Evolutionary conservation across 2,113 vertebrate genomes (phyloP), one percentile per base, ranked within the genome.

Genomic region (Poeciliopsis turrubarensis): DNA sequence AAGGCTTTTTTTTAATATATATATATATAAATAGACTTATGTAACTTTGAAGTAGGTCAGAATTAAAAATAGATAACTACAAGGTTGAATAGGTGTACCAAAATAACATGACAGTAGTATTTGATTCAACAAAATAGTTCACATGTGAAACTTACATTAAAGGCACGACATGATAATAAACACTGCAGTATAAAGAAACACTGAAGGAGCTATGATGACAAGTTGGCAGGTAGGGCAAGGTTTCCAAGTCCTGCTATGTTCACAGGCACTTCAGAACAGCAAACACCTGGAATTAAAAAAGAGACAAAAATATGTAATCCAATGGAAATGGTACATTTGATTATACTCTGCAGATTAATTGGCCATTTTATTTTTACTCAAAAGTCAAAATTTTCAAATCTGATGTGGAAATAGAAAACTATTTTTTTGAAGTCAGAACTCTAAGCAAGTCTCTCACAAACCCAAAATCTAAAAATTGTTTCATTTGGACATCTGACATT

Each of bases 121-220:
- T 51, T 7, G 19, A 54, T 7, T 9, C 47, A 54, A 25, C 4
- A 65, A 67, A 64, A 63, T 6, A 19, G 9, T 63, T 63, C 22
- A n/a, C 32, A 9, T 25, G 3, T 26, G 17, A 12, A 69, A 2
- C 74, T 72, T 79, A 71, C 72, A 62, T 47, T 15, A 19, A 76
- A 80, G 82, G 71, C 72, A 84, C 82, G 79, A 67, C 26, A 41
- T 25, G 2, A 51, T 60, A 75, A 78, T 12, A n/a, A 68, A 34
- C 73, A 26, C 22, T 10, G 25, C 19, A 57, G 51, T 57, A 54
- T 25, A n/a, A 2, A 1, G 17, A n/a, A n/a, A 57, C 9, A n/a
- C 25, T 57, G 9, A 54, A 54, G 14, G 44, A 47, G 73, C 13
- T 41, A 41, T 41, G 13, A 14, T 41, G 39, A 41, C 39, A 15